Base-by-base conservation (phyloP, 2,888 invertebrate species). In the Brassicogethes aeneus region DNA sequence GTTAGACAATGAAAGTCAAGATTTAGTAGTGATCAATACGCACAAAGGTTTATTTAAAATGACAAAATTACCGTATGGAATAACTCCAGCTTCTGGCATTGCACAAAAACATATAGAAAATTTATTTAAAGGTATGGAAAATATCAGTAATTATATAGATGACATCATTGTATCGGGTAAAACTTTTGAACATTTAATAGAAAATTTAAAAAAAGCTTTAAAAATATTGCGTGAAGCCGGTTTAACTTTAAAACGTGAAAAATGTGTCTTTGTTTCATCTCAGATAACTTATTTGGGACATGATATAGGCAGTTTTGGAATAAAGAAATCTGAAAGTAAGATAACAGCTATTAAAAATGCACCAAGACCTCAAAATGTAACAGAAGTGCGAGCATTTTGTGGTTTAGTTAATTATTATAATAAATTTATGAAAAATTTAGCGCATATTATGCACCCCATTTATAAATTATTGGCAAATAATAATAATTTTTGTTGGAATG, bases 261-360 rank as follows among this genome's bases (percentile, higher is more conserved):
- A 63, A 40, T 61, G 60, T 45, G 36, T 43, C 12, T 57, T 64
- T 42, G 57, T 53, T 15, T 40, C 52, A 40, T 36, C 48, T 1
- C 42, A 57, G 40, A 45, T 59, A 15, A 45, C 46, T 5, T 62
- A 60, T 47, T 44, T 65, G 5, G 56, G 56, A 2, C 47, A 46
- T 17, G 32, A 17, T 15, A 43, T 45, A 15, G 14, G 30, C 16
- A 36, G 17, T 13, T 16, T 31, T 15, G 43, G 46, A 2, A 16
- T 46, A 34, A n/a, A 14, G 17, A 37, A 37, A 33, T 32, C 36
- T 17, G 12, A n/a, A 12, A 14, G 14, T 33, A 33, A 33, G 12
- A 14, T 33, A 8, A 33, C 7, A 14, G 33, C 33, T 33, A 33
- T 33, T 12, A 14, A 12, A 14, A 14, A 33, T 12, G 33, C 33